Base-by-base conservation (phyloP, 2,797 vertebrate genomes). In the Pygocentrus nattereri region DNA sequence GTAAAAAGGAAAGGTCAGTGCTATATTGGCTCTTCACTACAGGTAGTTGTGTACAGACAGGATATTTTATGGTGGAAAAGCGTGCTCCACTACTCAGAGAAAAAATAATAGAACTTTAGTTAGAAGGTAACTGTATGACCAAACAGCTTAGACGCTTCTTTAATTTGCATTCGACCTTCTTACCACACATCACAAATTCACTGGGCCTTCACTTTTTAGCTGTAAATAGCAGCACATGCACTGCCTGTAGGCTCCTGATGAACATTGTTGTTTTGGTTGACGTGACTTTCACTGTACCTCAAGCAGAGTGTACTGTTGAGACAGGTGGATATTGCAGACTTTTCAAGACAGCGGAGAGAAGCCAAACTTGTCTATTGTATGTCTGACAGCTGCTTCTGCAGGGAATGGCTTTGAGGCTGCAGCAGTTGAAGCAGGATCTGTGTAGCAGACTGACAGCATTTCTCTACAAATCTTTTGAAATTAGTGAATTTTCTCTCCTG, bases 321-420 rank as follows among this genome's bases (percentile, higher is more conserved):
- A 65, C 61, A 74, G 52, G 44, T 44, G 41, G 59, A 56, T 68
- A 73, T 78, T 82, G 50, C 59, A 52, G 49, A 27, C 41, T 68
- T 54, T 38, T 68, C n/a, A 47, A 69, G 34, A 23, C 49, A 49
- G 59, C 30, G 44, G 59, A 13, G 58, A 73, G 56, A 71, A 54
- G 70, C 69, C 76, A 47, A 27, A 58, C 31, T 11, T 74, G 62
- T 64, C 74, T 82, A 19, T 64, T 59, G 47, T 64, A 50, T 50
- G 47, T 78, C 62, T 78, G 81, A 82, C 81, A 78, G 76, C 81
- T 78, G 61, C 52, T 69, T 68, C 61, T 74, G 76, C 69, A 78
- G 56, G 50, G n/a, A 61, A 27, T 8, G 18, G 27, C 25, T 58
- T n/a, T 82, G 38, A 44, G 44, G n/a, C 25, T 34, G 49, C 30